Evolutionary conservation across 2,113 vertebrate genomes (phyloP), one percentile per base, ranked within the genome.

Genomic region (Salvelinus namaycush): DNA sequence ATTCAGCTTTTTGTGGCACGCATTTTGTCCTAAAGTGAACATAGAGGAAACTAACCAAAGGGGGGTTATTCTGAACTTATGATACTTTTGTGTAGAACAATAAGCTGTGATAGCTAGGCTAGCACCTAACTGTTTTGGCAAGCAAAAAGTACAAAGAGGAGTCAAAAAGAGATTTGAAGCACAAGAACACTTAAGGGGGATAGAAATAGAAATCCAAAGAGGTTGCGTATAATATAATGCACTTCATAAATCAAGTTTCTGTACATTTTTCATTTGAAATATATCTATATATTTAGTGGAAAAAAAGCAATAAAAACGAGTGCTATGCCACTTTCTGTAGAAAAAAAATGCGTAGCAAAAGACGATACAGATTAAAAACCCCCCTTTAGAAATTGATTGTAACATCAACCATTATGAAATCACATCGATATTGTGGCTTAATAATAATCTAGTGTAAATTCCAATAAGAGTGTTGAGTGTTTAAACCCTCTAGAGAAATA

Each of bases 281-380:
- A 49, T 24, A 24, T 24, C 24, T 48, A 24, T 71, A 72, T 54
- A 31, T n/a, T 68, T 31, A 31, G 18, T 34, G 31, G 8, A 62
- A 29, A 59, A n/a, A 72, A 59, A 71, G 4, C 22, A n/a, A 22
- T 69, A 80, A 73, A 84, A 81, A 78, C 31, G 24, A 29, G 65
- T 70, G 49, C 62, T 84, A 70, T 78, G 79, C 76, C 76, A 75
- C 76, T 70, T 27, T 20, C 44, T 73, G 70, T 70, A 76, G 51
- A 54, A 54, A 54, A 54, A 54, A 78, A 84, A 84, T 78, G 81
- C 70, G 60, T 70, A 66, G 74, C 44, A 48, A 76, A 64, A 72
- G 51, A 51, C 3, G 65, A 54, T 26, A 13, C 44, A 48, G 59
- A 57, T 57, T 51, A 59, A 68, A 83, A 81, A 79, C 59, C 26